A percentile compares a stretch with the other conserved stretches of the same genome.
Evolutionary conservation across 2,113 vertebrate genomes (phyloP).

Genomic region (Spea bombifrons): DNA sequence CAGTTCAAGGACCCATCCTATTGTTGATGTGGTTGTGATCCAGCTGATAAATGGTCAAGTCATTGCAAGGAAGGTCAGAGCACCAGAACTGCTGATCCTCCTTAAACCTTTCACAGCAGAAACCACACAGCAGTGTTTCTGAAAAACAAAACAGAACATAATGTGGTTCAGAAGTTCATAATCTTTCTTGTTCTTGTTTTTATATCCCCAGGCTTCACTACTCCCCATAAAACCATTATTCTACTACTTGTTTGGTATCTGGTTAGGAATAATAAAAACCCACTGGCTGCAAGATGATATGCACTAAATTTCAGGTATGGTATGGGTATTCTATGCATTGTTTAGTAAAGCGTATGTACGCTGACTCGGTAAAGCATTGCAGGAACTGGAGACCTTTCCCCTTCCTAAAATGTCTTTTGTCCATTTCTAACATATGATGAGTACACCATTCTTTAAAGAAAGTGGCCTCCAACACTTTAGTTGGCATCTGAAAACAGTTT

Average conservation of each 20-base stretch:
- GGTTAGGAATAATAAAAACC: not conserved
- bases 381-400: too few relatives aligned
- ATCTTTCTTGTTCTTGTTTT: conserved; percentile 53
- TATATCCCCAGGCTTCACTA: conserved; percentile 57
- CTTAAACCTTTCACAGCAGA: conserved; percentile 66
- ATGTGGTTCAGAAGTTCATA: conserved; percentile 64
- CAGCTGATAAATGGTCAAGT: conserved; percentile 64
- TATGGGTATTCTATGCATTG: too few relatives aligned
- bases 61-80: conserved; percentile 53
- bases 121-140: conserved; percentile 71
- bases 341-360: too few relatives aligned
- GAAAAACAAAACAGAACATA: conserved; percentile 67
- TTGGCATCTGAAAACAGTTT: too few relatives aligned
- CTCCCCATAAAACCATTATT: conserved; percentile 53
- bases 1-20: conserved; percentile 49
- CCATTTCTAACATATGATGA: too few relatives aligned
- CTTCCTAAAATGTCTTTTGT: too few relatives aligned
- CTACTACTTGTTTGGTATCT: conserved; percentile 16
- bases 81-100: conserved; percentile 69
- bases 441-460: too few relatives aligned
- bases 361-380: too few relatives aligned
- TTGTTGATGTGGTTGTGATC: conserved; percentile 69
- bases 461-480: too few relatives aligned
- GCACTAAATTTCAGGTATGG: not conserved
- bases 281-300: not conserved